Percentiles rank a stretch among this genome's conserved stretches.
These are phyloP conservation scores for Coleophora deauratella DNA, from an alignment of 2,888 invertebrate species.

Conservation along the genomic window DNA sequence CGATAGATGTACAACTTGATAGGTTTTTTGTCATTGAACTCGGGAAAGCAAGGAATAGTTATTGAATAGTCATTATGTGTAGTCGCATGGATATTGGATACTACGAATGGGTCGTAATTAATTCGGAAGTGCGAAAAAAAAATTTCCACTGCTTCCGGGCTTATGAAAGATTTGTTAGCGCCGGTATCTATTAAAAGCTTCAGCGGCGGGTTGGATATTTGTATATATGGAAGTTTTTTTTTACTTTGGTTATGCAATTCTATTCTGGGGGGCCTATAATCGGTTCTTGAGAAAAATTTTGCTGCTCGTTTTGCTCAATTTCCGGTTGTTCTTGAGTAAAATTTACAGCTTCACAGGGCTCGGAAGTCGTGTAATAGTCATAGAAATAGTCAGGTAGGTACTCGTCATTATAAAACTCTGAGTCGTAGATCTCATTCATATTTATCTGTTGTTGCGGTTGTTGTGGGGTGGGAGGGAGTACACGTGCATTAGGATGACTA, in stretches of 20 bases:
- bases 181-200: conserved; percentile 13
- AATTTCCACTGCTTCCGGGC: background rate
- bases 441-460: too few species aligned
- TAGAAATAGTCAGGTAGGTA: background rate
- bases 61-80: conserved; percentile 11
- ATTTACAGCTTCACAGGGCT: background rate
- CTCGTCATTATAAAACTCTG: background rate
- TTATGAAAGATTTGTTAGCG: background rate
- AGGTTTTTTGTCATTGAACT: conserved; percentile 9
- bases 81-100: conserved; percentile 7
- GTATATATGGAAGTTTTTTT: conserved; percentile 12
- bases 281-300: background rate
- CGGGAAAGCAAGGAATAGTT: conserved; percentile 14
- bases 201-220: conserved; percentile 9
- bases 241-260: conserved; percentile 13
- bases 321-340: background rate
- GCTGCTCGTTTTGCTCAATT: conserved; percentile 2
- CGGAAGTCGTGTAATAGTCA: background rate
- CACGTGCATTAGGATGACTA: too few species aligned
- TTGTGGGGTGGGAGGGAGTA: too few species aligned
- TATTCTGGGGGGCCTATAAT: conserved; percentile 7
- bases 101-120: background rate
- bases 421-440: background rate
- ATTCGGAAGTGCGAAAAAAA: background rate
- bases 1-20: conserved; percentile 9